These are phyloP conservation scores for Drosophila neotestacea DNA, from an alignment of 2,888 invertebrate genomes.

Conservation along the genomic window DNA sequence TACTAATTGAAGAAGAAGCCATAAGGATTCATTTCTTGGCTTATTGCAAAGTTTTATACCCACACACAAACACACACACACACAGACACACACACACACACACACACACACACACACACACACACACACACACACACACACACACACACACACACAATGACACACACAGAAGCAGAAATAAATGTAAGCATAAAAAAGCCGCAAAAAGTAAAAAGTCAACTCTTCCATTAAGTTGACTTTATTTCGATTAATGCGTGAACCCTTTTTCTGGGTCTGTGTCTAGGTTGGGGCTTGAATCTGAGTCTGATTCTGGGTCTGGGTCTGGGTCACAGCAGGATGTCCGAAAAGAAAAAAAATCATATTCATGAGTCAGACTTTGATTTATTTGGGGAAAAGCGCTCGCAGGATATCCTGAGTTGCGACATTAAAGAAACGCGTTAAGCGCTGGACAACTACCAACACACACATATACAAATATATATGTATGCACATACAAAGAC, in stretches of 20 bases:
- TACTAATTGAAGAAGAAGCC: constrained; percentile 16
- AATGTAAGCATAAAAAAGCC: background rate
- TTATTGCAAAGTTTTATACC: constrained; percentile 2
- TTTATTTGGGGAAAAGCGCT: constrained; percentile 18
- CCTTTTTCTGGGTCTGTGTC: constrained; percentile 5
- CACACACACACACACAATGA: too few species aligned
- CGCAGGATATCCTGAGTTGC: constrained; percentile 30
- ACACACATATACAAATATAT: too few species aligned
- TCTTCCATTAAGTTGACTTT: constrained; percentile 10
- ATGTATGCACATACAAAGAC: background rate
- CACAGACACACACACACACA: too few species aligned
- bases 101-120: background rate
- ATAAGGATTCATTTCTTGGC: constrained; percentile 6
- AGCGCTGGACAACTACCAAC: constrained; percentile 26
- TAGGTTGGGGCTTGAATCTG: background rate
- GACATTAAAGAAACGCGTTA: constrained; percentile 37
- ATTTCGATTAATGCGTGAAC: constrained; percentile 23
- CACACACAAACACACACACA: background rate
- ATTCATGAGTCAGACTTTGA: constrained; percentile 24
- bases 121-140: too few species aligned
- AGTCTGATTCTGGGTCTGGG: background rate
- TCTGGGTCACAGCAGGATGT: constrained; percentile 15
- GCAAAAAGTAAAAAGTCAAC: constrained; percentile 10
- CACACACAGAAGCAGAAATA: background rate
- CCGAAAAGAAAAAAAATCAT: constrained; percentile 14